These are phyloP conservation scores for Amblyjoppa fuscipennis DNA, from an alignment of 2,888 invertebrate genomes.

Conservation along the genomic window DNA sequence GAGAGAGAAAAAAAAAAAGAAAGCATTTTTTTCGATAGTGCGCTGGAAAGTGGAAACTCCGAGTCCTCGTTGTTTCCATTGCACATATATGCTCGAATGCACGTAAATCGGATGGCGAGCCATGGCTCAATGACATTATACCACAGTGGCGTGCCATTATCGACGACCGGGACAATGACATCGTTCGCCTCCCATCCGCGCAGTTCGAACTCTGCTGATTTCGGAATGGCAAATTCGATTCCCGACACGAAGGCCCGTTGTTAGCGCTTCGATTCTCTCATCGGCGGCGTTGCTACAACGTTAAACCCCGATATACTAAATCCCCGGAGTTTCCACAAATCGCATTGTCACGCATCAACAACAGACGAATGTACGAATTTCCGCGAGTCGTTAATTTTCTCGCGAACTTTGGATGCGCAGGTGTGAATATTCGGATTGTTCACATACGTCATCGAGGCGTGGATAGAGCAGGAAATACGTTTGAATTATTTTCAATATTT, in stretches of 20 bases:
- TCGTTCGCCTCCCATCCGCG: constrained; percentile 6
- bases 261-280: constrained; percentile 6
- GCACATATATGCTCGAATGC: neutral
- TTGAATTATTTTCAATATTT: neutral
- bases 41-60: neutral
- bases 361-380: constrained; percentile 29
- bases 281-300: constrained; percentile 7
- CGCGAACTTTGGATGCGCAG: neutral
- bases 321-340: constrained; percentile 8
- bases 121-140: constrained; percentile 20
- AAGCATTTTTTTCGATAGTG: neutral
- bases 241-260: constrained; percentile 12
- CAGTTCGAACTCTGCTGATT: constrained; percentile 23
- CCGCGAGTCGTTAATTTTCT: constrained; percentile 20
- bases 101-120: neutral
- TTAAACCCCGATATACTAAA: neutral
- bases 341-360: constrained; percentile 19
- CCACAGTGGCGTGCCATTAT: constrained; percentile 25
- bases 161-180: constrained; percentile 28
- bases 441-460: neutral
- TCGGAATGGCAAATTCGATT: constrained; percentile 32
- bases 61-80: neutral
- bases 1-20: neutral
- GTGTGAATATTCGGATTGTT: neutral
- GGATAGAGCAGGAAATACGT: neutral